phyloP scores from a whole-genome alignment of 2,888 invertebrate genomes.

The Philhelius pedissequus region DNA sequence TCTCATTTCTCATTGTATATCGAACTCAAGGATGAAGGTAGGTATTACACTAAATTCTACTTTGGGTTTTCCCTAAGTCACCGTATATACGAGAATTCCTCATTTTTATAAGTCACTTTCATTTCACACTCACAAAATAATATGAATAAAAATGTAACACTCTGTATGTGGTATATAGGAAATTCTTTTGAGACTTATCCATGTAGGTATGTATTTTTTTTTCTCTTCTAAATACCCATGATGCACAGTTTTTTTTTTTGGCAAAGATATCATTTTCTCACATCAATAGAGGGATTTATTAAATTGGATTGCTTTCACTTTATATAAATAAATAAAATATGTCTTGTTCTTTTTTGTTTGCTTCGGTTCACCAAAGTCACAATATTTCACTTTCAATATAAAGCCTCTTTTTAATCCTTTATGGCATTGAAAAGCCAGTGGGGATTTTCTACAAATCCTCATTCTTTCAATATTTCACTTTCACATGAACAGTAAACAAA shows the following conservation, averaged over 20 bases:
- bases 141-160: neutral
- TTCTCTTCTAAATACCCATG: conserved; percentile 6
- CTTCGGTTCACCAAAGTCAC: neutral
- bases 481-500: neutral
- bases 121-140: neutral
- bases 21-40: neutral
- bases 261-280: conserved; percentile 20
- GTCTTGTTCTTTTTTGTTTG: neutral
- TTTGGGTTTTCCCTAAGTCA: conserved; percentile 5
- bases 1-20: neutral
- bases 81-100: neutral
- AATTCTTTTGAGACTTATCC: neutral
- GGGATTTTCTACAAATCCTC: conserved; percentile 16
- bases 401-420: conserved; percentile 32
- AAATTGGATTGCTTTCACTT: conserved; percentile 28
- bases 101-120: conserved; percentile 18
- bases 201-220: neutral
- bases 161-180: neutral
- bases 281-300: conserved; percentile 28
- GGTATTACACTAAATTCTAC: neutral
- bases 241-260: conserved; percentile 4
- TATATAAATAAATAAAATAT: neutral
- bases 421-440: neutral
- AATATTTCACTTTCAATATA: conserved; percentile 32
- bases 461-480: conserved; percentile 37